phyloP scores from a whole-genome alignment of 2,113 vertebrate genomes.

The Istiophorus platypterus region DNA sequence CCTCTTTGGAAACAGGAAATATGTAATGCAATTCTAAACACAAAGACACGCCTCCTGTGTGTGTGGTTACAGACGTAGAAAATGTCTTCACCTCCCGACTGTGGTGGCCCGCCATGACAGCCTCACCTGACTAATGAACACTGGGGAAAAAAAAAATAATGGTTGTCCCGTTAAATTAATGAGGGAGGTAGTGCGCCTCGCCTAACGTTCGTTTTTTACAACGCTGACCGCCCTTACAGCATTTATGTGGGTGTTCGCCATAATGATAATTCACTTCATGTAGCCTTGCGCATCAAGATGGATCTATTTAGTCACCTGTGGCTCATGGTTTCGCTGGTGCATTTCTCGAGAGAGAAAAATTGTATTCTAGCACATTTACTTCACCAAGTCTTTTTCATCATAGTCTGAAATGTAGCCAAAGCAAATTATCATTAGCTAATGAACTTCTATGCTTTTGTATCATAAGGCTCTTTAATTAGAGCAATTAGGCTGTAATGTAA shows the following conservation, averaged over 20 bases:
- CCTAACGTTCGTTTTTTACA: conserved; percentile 62
- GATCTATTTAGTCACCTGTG: conserved; percentile 74
- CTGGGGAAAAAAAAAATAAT: conserved; percentile 81
- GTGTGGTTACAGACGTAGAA: conserved; percentile 73
- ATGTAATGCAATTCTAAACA: conserved; percentile 70
- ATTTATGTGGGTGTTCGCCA: conserved; percentile 69
- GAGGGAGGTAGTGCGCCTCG: conserved; percentile 72
- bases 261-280: conserved; percentile 78
- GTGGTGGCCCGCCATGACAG: conserved; percentile 70
- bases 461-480: background rate
- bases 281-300: conserved; percentile 63
- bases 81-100: conserved; percentile 67
- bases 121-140: conserved; percentile 81
- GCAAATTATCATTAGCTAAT: background rate
- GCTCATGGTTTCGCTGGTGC: conserved; percentile 41
- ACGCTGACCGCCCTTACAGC: conserved; percentile 61
- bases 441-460: background rate
- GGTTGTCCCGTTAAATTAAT: conserved; percentile 78
- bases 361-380: background rate
- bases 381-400: background rate
- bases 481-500: background rate
- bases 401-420: background rate
- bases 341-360: conserved; percentile 20
- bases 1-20: conserved; percentile 53
- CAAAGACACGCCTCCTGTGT: conserved; percentile 64